phyloP scores from a whole-genome alignment of 2,797 vertebrate genomes.

The Rallus crepitans region DNA sequence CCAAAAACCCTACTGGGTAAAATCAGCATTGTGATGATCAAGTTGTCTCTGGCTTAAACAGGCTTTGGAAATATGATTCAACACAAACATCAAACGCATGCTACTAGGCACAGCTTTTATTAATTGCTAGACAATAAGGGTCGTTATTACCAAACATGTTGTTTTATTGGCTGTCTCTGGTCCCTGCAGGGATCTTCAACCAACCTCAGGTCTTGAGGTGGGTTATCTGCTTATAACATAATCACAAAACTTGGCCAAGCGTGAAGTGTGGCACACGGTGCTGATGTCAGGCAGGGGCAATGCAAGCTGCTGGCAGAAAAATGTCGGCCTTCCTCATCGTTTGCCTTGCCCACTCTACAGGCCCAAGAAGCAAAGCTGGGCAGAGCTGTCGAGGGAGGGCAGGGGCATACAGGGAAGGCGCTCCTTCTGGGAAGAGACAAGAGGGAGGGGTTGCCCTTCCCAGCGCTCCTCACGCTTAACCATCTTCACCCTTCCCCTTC shows the following conservation, averaged over 20 bases:
- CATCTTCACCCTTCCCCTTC: background rate
- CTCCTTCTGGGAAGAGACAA: background rate
- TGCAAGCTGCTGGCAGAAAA: background rate
- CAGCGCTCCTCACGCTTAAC: background rate
- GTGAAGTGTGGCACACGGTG: background rate
- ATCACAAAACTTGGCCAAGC: background rate
- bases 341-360: background rate
- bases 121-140: background rate
- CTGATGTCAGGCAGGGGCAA: background rate
- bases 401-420: background rate
- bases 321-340: accelerated
- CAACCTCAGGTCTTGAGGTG: background rate
- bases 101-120: background rate
- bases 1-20: background rate
- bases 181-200: background rate
- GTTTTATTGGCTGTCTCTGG: background rate
- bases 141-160: background rate
- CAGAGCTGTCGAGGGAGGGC: background rate
- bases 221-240: background rate
- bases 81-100: background rate
- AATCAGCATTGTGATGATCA: background rate
- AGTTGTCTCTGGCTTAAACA: background rate
- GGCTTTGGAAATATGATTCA: background rate
- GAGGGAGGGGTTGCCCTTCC: background rate
- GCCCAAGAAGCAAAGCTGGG: background rate